Base-by-base conservation (phyloP, 2,888 invertebrate genomes). In the Palloptera scutellata region DNA sequence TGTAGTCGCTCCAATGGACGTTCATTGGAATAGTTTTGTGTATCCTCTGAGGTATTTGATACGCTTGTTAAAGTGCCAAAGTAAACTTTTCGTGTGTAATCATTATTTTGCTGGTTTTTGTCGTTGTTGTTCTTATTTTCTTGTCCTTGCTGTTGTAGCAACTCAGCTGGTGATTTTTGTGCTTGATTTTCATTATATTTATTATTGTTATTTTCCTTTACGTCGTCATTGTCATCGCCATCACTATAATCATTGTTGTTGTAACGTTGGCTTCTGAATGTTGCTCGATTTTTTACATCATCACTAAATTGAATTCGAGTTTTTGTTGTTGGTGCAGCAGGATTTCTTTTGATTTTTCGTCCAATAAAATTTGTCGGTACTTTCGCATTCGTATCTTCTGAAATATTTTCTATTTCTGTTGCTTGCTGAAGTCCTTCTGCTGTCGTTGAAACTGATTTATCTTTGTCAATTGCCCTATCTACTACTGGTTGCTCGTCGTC, bases 311-410 rank as follows among this genome's bases (percentile, higher is more conserved):
- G 13, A 48, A n/a, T 48, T 48, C 15, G 19, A 20, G 19, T n/a
- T 19, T 4, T 54, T n/a, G 19, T n/a, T 19, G 54, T 54, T n/a
- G 19, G 2, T 54, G 20, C 19, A 12, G 2, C 68, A 54, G 74
- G 73, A 64, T 66, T 76, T 55, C 71, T 61, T 61, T 66, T 66
- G 12, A 42, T 61, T 55, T 66, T 66, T 61, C 66, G 51, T 13
- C 42, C 53, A 45, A 65, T 65, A n/a, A 65, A 60, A n/a, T 54
- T 17, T 12, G 3, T 65, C 42, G 54, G 11, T 48, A 30, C 41
- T 51, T 61, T 53, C 54, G 43, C 41, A 20, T 17, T 20, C 53
- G 53, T 19, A 53, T n/a, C n/a, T n/a, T n/a, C n/a, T n/a, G n/a
- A n/a, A n/a, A n/a, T n/a, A n/a, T 41, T 58, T 19, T 42, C 41